phyloP scores from a whole-genome alignment of 1,140 invertebrate genomes.

The Gryllus bimaculatus region DNA sequence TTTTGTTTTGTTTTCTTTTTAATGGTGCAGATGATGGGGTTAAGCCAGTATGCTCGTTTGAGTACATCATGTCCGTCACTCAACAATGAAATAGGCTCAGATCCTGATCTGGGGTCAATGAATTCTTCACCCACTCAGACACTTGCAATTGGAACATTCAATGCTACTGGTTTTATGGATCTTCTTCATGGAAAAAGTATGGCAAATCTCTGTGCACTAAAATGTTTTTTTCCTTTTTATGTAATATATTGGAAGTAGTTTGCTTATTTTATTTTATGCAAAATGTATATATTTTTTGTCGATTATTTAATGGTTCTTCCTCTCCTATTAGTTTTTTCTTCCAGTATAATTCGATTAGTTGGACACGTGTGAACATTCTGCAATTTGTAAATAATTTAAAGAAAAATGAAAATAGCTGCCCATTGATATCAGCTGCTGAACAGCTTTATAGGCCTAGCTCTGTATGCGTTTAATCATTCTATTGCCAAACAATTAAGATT shows the following conservation, averaged over 20 bases:
- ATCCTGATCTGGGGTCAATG: conserved; percentile 39
- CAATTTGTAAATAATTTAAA: too few relatives aligned
- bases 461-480: too few relatives aligned
- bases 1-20: not conserved
- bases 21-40: conserved; percentile 11
- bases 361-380: too few relatives aligned
- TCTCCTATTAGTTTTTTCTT: too few relatives aligned
- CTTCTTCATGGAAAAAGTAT: conserved; percentile 15
- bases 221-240: not conserved
- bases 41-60: conserved; percentile 37
- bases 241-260: not conserved
- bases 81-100: conserved; percentile 37
- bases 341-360: too few relatives aligned
- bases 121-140: conserved; percentile 42
- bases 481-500: too few relatives aligned
- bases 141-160: conserved; percentile 27
- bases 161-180: conserved; percentile 28
- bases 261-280: too few relatives aligned
- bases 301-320: too few relatives aligned
- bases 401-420: too few relatives aligned
- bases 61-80: conserved; percentile 69
- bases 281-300: too few relatives aligned
- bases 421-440: too few relatives aligned
- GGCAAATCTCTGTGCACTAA: not conserved
- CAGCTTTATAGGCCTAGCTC: too few relatives aligned